These are phyloP conservation scores for Chaunax sp. DNA, from an alignment of 2,797 vertebrate genomes.

Conservation along the genomic window DNA sequence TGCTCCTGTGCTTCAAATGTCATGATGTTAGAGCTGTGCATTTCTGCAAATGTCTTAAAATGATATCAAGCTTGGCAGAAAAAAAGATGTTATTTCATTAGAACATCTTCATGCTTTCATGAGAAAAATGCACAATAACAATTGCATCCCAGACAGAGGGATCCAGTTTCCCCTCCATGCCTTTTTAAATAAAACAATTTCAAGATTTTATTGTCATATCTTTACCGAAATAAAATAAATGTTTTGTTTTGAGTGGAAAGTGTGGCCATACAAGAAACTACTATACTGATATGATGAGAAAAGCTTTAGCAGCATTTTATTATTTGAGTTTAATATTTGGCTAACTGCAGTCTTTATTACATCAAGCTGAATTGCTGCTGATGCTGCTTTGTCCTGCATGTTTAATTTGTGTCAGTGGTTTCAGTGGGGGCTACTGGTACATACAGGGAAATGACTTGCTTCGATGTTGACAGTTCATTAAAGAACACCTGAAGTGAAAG, in stretches of 20 bases:
- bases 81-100: neutral
- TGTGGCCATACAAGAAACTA: neutral
- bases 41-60: slow-evolving; percentile 18
- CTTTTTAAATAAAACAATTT: no score
- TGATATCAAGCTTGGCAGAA: neutral
- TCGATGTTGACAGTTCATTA: slow-evolving; percentile 53
- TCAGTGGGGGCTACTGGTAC: slow-evolving; percentile 2
- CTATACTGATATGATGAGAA: neutral
- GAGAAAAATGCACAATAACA: neutral
- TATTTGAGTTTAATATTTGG: neutral
- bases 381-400: neutral
- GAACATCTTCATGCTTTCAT: neutral
- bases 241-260: no score
- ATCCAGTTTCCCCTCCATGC: neutral
- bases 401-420: slow-evolving; percentile 10
- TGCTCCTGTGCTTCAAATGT: slow-evolving; percentile 37
- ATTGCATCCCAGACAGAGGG: neutral
- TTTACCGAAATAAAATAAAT: neutral
- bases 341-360: neutral
- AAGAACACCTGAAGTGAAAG: slow-evolving; percentile 58
- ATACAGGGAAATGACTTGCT: slow-evolving; percentile 47
- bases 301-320: neutral
- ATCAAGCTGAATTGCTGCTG: neutral
- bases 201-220: no score
- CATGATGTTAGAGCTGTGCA: neutral